A percentile compares a stretch with the other conserved stretches of the same genome.
Evolutionary conservation across 2,113 vertebrate species (phyloP).

Genomic region (Benitochromis conjunctus): DNA sequence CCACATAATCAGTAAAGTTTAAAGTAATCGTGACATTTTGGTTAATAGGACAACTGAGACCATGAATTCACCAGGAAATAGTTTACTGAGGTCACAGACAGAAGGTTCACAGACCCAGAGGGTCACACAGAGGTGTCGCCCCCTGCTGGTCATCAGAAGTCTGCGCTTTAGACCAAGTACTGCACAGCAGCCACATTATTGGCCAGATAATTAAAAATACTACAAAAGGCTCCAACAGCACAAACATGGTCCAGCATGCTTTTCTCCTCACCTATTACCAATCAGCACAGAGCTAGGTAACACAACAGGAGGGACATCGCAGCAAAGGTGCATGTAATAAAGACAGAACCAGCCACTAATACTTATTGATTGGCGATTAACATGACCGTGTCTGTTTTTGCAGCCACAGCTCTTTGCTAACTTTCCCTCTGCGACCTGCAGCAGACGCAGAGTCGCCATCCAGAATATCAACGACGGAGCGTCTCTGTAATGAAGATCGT

Average conservation of each 20-base stretch:
- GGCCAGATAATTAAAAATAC: background rate
- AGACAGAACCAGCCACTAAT: constrained; percentile 25
- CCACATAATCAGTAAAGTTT: background rate
- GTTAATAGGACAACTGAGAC: background rate
- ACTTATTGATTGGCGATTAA: constrained; percentile 5
- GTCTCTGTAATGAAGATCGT: background rate
- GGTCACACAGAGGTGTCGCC: background rate
- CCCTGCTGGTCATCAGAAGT: background rate
- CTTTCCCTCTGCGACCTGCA: background rate
- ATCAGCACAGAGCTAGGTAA: background rate
- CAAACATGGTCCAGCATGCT: background rate
- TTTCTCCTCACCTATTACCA: background rate
- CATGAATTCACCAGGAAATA: background rate
- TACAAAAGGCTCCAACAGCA: background rate
- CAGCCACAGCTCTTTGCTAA: background rate
- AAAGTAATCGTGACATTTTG: background rate
- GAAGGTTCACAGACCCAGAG: background rate
- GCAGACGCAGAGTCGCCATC: background rate
- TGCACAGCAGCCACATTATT: background rate
- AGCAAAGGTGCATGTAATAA: constrained; percentile 25
- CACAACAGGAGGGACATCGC: background rate
- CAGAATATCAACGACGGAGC: constrained; percentile 8
- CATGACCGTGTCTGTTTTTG: background rate
- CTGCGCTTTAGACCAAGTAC: background rate
- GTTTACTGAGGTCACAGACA: background rate